Base-by-base conservation (phyloP, 2,797 vertebrate genomes). In the Merluccius polli region DNA sequence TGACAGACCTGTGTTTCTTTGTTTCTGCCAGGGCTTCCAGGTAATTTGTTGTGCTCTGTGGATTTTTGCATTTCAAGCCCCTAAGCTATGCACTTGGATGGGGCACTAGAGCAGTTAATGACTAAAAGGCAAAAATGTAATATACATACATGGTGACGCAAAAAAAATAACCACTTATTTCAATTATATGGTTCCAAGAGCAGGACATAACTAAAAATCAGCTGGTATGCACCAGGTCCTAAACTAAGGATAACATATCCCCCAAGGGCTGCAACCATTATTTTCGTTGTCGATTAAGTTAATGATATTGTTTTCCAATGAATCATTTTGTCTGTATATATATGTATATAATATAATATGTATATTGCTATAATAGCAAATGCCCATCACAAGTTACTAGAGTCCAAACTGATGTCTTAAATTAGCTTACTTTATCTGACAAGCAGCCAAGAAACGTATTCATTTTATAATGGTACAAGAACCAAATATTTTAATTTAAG, bases 31-130 rank as follows among this genome's bases (percentile, higher is more conserved):
- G 30, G 48, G 13, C 65, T 79, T 24, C 21, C 18, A 31, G 13
- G 27, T 73, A 30, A 76, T 79, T 77, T 73, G 52, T 74, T 65
- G 10, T 65, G 33, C 76, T 69, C n/a, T 1, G n/a, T 76, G 35
- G 69, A 33, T 80, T 74, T 72, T 52, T 65, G 32, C 68, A 70
- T 82, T 75, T 38, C 7, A 71, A 59, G 27, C 33, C 73, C 31
- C 21, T 12, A 72, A 65, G 27, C 70, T 52, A 24, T 24, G 27
- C 27, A 16, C 67, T 69, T 32, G 67, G 31, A 32, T 27, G 52
- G 77, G 71, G 63, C 72, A 77, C 29, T 44, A 16, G 31, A 11
- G 32, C 70, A 59, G 12, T 32, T 69, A 69, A 69, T 69, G 30
- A 69, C 67, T 30, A 27, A 69, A 69, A 30, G 31, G 67, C 13